phyloP scores from a whole-genome alignment of 2,113 vertebrate genomes.

The Triplophysa siluroides region DNA sequence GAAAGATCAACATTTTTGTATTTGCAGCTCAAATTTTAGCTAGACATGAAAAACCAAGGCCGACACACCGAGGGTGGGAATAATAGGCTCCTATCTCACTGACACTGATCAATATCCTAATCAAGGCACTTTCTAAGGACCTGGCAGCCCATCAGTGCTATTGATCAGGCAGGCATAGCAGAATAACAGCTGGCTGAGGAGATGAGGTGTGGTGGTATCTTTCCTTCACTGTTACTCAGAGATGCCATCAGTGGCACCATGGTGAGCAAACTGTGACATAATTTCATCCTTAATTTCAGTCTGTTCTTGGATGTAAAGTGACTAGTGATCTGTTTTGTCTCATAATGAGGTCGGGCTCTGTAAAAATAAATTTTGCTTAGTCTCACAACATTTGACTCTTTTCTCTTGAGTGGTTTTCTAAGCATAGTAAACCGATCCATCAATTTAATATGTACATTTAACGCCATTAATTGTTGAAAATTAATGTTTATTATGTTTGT shows the following conservation, averaged over 20 bases:
- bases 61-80: constrained; percentile 40
- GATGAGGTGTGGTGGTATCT: constrained; percentile 4
- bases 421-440: too few relatives aligned
- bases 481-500: too few relatives aligned
- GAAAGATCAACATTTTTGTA: background rate
- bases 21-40: background rate
- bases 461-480: too few relatives aligned
- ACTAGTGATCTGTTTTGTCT: background rate
- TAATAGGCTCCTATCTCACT: constrained; percentile 43
- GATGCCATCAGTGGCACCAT: constrained; percentile 4
- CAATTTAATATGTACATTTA: too few relatives aligned
- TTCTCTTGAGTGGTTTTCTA: too few relatives aligned
- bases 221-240: constrained; percentile 2
- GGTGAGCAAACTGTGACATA: constrained; percentile 21
- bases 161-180: constrained; percentile 48
- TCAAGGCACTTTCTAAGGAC: constrained; percentile 52
- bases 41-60: background rate
- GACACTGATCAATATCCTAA: constrained; percentile 58
- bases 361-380: background rate
- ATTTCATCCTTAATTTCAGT: constrained; percentile 6
- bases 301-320: background rate
- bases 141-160: constrained; percentile 44
- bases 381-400: background rate
- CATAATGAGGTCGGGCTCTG: background rate
- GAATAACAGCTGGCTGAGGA: constrained; percentile 26